Evolutionary conservation across 2,113 vertebrate species (phyloP).

Genomic region (Larimichthys polyactis): DNA sequence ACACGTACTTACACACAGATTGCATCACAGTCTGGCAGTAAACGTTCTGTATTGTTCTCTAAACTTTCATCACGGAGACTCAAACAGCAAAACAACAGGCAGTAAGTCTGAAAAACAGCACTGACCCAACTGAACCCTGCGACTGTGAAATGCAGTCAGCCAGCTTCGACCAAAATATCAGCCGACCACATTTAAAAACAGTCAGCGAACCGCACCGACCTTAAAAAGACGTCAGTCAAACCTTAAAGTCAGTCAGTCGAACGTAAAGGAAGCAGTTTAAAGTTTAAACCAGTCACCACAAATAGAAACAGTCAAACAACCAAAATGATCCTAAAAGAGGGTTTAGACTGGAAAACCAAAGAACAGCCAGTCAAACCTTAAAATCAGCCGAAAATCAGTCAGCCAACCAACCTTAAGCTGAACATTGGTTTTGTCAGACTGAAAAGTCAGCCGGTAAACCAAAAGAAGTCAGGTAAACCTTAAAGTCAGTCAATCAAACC

Average conservation of each 20-base stretch:
- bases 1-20: slow-evolving; percentile 48
- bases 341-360: too few species aligned
- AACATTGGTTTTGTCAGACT: background rate
- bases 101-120: background rate
- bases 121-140: background rate
- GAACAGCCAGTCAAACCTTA: background rate
- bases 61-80: slow-evolving; percentile 43
- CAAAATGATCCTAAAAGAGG: too few species aligned
- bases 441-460: background rate
- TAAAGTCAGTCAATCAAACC: background rate
- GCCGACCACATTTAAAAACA: background rate
- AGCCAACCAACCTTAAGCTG: background rate
- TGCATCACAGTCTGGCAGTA: slow-evolving; percentile 59
- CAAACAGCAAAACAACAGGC: slow-evolving; percentile 5
- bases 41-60: slow-evolving; percentile 43
- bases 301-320: too few species aligned
- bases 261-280: too few species aligned
- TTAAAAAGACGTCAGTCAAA: background rate
- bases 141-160: background rate
- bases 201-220: background rate
- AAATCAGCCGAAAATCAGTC: background rate
- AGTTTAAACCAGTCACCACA: background rate
- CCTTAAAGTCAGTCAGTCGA: background rate
- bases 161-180: too few species aligned
- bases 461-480: background rate